Base-by-base conservation (phyloP, 2,797 vertebrate species). In the Carapus acus region DNA sequence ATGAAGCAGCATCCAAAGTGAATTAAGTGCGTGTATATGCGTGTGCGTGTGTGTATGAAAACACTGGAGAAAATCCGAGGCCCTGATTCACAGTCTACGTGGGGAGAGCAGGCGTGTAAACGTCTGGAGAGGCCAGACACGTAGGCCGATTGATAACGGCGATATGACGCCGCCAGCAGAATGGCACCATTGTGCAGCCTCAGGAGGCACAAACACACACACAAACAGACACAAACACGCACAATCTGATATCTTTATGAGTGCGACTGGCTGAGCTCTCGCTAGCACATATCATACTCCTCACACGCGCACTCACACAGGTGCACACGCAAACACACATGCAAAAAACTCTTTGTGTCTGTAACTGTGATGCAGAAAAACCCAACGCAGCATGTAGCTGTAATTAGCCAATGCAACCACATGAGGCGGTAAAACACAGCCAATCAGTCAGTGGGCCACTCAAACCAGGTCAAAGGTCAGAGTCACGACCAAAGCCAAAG, bases 241-340 rank as follows among this genome's bases (percentile, higher is more conserved):
- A 43, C 65, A 19, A 18, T 11, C 19, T 7, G 56, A 50, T 46
- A 58, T 65, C 63, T 78, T 82, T 75, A 74, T 61, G 73, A 79
- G 79, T 53, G 69, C 58, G 67, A 61, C 67, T 62, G 19, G 41
- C 54, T 62, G 57, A 34, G 44, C 6, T 46, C 45, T 7, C 43
- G 15, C 2, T 1, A 40, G 19, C 27, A 16, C 49, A 20, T 7
- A 2, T 34, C 69, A n/a, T n/a, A n/a, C 62, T 21, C 56, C 63
- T 67, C 24, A 12, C 64, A 12, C 52, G 53, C 64, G 24, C 24
- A 4, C 2, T 61, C 62, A 50, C 67, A 68, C 43, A 42, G 64
- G 3, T 7, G 0, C 13, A 81, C 73, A 73, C 69, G 6, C 24
- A 27, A 27, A 4, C 12, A 11, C 31, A 33, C 31, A 29, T 11